phyloP scores from a whole-genome alignment of 2,888 invertebrate species.

The Pecten maximus region DNA sequence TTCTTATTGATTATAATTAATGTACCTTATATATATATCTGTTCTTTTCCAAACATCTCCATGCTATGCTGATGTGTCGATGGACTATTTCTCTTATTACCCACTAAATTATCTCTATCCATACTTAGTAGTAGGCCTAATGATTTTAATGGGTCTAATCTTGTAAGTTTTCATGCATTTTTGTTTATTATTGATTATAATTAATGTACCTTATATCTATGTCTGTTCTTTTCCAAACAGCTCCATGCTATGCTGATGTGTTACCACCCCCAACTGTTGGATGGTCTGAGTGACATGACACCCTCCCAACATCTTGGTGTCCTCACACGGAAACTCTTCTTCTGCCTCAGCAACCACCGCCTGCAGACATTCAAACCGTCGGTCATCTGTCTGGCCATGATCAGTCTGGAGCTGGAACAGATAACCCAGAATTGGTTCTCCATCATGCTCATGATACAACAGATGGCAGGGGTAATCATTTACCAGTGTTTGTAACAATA shows the following conservation, averaged over 20 bases:
- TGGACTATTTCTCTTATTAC: no score
- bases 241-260: conserved; percentile 78
- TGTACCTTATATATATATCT: no score
- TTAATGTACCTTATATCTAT: not conserved
- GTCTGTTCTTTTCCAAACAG: conserved; percentile 68
- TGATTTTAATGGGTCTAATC: no score
- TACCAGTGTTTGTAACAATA: no score
- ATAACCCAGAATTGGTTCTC: conserved; percentile 77
- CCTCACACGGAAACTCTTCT: conserved; percentile 81
- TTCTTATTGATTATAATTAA: conserved; percentile 40
- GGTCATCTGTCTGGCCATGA: conserved; percentile 90
- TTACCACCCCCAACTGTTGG: conserved; percentile 79
- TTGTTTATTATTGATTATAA: conserved; percentile 41
- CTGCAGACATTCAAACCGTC: conserved; percentile 90
- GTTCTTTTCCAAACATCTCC: conserved; percentile 73
- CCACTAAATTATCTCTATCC: no score
- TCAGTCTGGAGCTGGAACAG: conserved; percentile 86
- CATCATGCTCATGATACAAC: conserved; percentile 75
- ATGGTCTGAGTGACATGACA: conserved; percentile 75
- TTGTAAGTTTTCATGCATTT: not conserved
- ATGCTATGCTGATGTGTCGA: conserved; percentile 77
- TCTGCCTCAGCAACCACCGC: conserved; percentile 84
- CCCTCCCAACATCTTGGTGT: conserved; percentile 78
- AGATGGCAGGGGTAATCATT: conserved; percentile 74
- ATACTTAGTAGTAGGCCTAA: no score